phyloP scores from a whole-genome alignment of 2,113 vertebrate species.

The Tragelaphus imberbis region DNA sequence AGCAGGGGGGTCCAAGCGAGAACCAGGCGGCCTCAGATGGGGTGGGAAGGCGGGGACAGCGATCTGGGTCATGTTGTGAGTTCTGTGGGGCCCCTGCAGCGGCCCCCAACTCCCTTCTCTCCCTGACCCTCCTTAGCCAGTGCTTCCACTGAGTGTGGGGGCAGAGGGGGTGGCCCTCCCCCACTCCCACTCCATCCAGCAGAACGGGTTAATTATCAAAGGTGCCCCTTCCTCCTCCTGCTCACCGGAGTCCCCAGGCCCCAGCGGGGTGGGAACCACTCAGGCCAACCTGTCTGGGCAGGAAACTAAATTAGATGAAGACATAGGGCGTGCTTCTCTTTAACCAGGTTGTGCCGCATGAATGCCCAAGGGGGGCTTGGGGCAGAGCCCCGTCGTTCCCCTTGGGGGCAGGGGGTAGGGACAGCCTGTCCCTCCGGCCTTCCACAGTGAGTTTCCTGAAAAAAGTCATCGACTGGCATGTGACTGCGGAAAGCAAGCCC shows the following conservation, averaged over 20 bases:
- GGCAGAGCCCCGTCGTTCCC: fast-evolving
- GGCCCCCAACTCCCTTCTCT: fast-evolving
- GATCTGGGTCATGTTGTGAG: fast-evolving
- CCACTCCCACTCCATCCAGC: neutral
- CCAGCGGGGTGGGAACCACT: conserved; percentile 3
- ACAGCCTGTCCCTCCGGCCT: no score
- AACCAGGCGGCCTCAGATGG: neutral
- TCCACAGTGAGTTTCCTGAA: neutral
- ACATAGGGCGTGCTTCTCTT: fast-evolving
- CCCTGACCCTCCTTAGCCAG: fast-evolving
- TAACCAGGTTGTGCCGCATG: neutral
- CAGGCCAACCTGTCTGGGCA: conserved; percentile 54
- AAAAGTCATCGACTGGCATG: fast-evolving
- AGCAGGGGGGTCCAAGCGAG: fast-evolving
- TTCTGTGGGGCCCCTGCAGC: fast-evolving
- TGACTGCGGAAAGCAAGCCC: fast-evolving
- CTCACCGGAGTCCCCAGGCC: neutral
- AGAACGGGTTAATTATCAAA: neutral
- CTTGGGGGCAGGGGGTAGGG: fast-evolving
- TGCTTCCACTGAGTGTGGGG: neutral
- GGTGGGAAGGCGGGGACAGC: fast-evolving
- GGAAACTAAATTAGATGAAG: neutral
- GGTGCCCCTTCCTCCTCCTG: neutral
- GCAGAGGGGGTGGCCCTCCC: fast-evolving
- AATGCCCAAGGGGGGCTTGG: neutral